A percentile compares a stretch with the other conserved stretches of the same genome.
phyloP scores from a whole-genome alignment of 2,113 vertebrate genomes.

The Panurus biarmicus region DNA sequence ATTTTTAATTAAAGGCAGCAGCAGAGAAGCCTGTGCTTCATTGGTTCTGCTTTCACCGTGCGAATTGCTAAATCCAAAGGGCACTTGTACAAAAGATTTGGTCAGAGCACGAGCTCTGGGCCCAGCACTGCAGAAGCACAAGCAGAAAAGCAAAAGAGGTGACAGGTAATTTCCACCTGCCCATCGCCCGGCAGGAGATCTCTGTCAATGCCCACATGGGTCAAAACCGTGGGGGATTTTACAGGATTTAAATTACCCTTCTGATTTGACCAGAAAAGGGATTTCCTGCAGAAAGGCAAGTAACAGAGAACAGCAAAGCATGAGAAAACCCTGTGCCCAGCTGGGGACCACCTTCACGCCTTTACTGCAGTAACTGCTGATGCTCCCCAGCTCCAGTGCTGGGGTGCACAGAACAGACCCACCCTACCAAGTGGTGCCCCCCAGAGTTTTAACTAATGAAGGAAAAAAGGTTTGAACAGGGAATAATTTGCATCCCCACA shows the following conservation, averaged over 20 bases:
- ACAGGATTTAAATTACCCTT: neutral
- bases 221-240: neutral
- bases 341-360: fast-evolving
- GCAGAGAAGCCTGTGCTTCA: constrained; percentile 34
- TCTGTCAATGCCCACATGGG: neutral
- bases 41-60: neutral
- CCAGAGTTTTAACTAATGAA: neutral
- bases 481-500: neutral
- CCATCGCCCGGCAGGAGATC: neutral
- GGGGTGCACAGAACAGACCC: neutral
- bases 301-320: neutral
- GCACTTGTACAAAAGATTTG: neutral
- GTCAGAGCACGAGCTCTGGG: neutral
- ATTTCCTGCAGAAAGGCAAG: neutral
- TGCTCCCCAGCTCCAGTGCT: neutral
- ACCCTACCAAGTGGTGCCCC: neutral
- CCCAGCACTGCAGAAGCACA: neutral
- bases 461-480: neutral
- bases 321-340: neutral
- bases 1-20: constrained; percentile 63
- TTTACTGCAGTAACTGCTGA: neutral
- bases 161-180: neutral
- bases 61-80: constrained; percentile 35
- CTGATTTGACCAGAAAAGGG: neutral
- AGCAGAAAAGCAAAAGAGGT: neutral